Evolutionary conservation across 2,113 vertebrate genomes (phyloP), one percentile per base, ranked within the genome.

Genomic region (Xenus cinereus): DNA sequence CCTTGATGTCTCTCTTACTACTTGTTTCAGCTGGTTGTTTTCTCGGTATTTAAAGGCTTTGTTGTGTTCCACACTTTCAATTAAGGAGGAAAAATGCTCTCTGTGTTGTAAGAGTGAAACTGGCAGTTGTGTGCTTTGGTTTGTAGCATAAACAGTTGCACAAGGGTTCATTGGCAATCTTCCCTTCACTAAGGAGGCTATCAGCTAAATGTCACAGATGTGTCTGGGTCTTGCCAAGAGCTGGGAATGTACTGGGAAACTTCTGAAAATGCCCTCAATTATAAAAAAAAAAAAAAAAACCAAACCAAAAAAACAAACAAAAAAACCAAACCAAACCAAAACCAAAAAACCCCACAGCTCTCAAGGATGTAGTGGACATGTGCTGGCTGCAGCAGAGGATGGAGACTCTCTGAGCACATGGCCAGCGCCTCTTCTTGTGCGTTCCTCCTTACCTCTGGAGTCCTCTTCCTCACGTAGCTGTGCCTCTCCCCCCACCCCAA

Each of bases 81-180:
- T 96, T 96, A 93, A 93, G 81, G 74, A 94, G 89, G 86, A 95
- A 96, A 92, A 96, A 97, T 63, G 59, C 48, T 95, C 75, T 89
- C 86, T 95, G 62, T 93, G 86, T 92, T 92, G 84, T 95, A 97
- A 95, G 94, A 96, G 87, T 94, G 97, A 96, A 96, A 91, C 95
- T 97, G 94, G 90, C 94, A 79, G 81, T 92, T 56, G 89, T 60
- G 48, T 10, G 5, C 80, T 92, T 92, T 35, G 73, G 92, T 96
- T 93, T 83, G 92, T 50, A 96, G 95, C 86, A 92, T 91, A 95
- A 96, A 95, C 92, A 89, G 89, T 97, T 97, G 92, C 97, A 92
- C 94, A 95, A 97, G 88, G 84, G 89, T 94, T 71, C 76, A n/a
- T 30, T 95, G 95, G 94, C 92, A 97, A 39, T 23, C 23, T 88